phyloP scores from a whole-genome alignment of 2,113 vertebrate species.

The Triplophysa siluroides region DNA sequence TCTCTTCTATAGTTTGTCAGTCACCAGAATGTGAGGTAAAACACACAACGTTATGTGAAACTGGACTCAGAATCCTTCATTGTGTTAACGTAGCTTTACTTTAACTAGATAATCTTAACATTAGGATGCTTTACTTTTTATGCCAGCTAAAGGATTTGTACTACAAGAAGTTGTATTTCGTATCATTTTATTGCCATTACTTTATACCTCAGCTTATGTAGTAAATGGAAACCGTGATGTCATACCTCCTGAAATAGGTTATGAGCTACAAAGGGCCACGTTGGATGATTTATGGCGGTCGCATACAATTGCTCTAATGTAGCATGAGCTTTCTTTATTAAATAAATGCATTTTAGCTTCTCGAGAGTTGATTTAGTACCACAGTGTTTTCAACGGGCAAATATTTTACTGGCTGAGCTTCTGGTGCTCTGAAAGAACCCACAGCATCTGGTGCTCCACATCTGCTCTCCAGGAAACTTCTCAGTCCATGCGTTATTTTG shows the following conservation, averaged over 20 bases:
- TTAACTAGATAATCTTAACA: neutral
- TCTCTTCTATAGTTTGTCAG: neutral
- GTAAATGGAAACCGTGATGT: slow-evolving; percentile 62
- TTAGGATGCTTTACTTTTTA: neutral
- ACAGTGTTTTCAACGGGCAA: slow-evolving; percentile 28
- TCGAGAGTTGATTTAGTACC: slow-evolving; percentile 61
- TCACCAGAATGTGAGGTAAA: slow-evolving; percentile 3
- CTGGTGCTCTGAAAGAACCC: slow-evolving; percentile 24
- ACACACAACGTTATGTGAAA: neutral
- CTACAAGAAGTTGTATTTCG: slow-evolving; percentile 43
- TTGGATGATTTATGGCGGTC: slow-evolving; percentile 59
- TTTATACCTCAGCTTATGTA: slow-evolving; percentile 54
- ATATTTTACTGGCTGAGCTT: slow-evolving; percentile 40
- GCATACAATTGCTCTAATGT: slow-evolving; percentile 56
- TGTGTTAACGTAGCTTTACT: too few species aligned
- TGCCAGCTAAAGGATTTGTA: slow-evolving; percentile 37
- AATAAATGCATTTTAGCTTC: slow-evolving; percentile 54
- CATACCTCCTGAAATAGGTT: slow-evolving; percentile 56
- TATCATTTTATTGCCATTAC: slow-evolving; percentile 56
- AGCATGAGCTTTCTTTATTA: slow-evolving; percentile 56
- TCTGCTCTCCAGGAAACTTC: slow-evolving; percentile 65
- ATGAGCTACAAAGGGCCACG: slow-evolving; percentile 55
- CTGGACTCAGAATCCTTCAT: neutral
- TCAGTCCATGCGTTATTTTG: slow-evolving; percentile 48
- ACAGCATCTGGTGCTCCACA: slow-evolving; percentile 47